phyloP scores from a whole-genome alignment of 2,113 vertebrate genomes.

The Phalacrocorax pelagicus region DNA sequence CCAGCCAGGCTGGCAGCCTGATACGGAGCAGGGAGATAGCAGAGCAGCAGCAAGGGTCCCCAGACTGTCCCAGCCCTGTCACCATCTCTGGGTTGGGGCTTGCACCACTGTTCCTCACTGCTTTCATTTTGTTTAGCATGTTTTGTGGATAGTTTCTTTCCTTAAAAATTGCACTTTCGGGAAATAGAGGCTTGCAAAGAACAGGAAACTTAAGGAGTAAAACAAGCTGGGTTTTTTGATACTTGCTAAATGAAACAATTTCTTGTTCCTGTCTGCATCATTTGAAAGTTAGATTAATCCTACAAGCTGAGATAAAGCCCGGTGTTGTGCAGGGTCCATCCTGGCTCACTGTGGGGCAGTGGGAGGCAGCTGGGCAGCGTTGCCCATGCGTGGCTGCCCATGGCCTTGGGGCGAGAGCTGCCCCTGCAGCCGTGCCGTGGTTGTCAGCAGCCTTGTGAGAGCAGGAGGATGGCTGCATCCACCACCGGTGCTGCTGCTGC shows the following conservation, averaged over 20 bases:
- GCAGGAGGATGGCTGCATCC: accelerated
- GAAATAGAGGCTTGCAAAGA: not conserved
- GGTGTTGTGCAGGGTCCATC: accelerated
- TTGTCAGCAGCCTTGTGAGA: accelerated
- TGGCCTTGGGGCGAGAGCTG: not conserved
- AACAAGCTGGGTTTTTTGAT: not conserved
- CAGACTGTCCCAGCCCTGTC: not conserved
- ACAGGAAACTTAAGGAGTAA: not conserved
- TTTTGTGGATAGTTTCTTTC: not conserved
- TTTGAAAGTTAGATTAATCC: not conserved
- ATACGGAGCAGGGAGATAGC: not conserved
- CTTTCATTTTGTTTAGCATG: not conserved
- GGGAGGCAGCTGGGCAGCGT: not conserved
- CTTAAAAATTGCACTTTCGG: not conserved
- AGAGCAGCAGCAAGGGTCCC: not conserved
- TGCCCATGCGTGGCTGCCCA: not conserved
- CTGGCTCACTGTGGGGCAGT: not conserved
- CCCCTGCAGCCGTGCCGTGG: accelerated
- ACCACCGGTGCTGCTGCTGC: not conserved
- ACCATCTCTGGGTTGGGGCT: accelerated
- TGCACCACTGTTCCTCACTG: not conserved
- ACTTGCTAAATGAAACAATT: not conserved
- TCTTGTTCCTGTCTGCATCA: not conserved
- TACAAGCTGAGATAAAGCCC: not conserved
- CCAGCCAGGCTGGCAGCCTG: accelerated